Conservation (phyloP, 2,113 vertebrate species). For the Tupaia chinensis region DNA sequence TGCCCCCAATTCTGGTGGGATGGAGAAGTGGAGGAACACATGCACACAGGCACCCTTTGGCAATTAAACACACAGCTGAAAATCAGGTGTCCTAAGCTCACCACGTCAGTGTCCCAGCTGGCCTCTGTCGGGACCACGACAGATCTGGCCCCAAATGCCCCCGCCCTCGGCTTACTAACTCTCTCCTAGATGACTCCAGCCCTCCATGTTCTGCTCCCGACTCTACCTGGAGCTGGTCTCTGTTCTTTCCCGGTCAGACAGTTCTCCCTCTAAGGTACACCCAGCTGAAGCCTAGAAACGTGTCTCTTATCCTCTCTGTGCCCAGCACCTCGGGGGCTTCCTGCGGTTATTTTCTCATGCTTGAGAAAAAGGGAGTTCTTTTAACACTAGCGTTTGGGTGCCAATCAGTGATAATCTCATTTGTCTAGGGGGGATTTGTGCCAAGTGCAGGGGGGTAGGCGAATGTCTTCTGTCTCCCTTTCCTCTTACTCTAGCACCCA, state of each 20-base stretch:
- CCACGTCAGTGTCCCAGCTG: rapidly evolving
- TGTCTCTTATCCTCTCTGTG: background rate
- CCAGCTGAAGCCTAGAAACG: background rate
- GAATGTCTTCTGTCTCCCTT: no score
- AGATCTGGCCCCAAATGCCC: background rate
- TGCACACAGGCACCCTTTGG: no score
- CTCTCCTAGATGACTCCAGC: background rate
- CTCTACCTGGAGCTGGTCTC: background rate
- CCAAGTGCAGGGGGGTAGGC: background rate
- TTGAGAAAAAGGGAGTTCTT: background rate
- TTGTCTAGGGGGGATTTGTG: background rate
- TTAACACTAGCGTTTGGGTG: background rate
- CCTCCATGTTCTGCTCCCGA: background rate
- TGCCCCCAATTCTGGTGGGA: no score
- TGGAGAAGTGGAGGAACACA: no score
- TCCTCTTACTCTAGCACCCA: background rate
- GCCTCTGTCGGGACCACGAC: background rate
- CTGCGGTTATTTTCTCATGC: background rate
- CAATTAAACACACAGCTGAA: no score
- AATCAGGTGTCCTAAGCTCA: background rate
- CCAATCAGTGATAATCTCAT: background rate
- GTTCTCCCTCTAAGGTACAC: background rate
- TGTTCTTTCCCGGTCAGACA: background rate
- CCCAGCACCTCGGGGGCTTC: background rate
- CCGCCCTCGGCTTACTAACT: background rate